Evolutionary conservation across 2,797 vertebrate genomes (phyloP).

Genomic region (Neosilurus mollespiculum): DNA sequence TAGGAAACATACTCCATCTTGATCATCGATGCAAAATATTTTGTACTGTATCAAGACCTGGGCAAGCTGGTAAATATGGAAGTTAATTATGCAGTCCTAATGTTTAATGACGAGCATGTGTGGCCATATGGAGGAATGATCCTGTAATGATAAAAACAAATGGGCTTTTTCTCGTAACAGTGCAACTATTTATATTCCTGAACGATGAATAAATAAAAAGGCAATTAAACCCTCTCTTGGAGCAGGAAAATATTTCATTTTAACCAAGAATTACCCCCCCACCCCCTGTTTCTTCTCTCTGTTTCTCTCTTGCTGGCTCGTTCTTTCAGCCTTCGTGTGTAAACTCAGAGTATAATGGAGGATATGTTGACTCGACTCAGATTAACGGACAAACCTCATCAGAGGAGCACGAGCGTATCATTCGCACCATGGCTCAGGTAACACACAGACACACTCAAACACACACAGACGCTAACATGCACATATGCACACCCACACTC

Average conservation of each 20-base stretch:
- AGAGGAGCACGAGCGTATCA: conserved; percentile 84
- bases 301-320: background rate
- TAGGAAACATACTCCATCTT: conserved; percentile 22
- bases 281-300: background rate
- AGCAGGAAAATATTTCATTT: conserved; percentile 31
- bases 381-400: conserved; percentile 73
- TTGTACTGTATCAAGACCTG: conserved; percentile 34
- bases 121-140: conserved; percentile 51
- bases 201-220: conserved; percentile 39
- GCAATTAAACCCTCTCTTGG: conserved; percentile 22
- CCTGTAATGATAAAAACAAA: conserved; percentile 46
- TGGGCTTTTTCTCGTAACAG: conserved; percentile 26
- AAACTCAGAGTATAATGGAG: conserved; percentile 74
- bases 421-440: conserved; percentile 94
- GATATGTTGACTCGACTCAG: conserved; percentile 65
- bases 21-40: conserved; percentile 38
- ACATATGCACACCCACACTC: background rate
- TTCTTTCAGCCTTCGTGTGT: conserved; percentile 39
- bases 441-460: conserved; percentile 8
- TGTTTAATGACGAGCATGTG: conserved; percentile 46
- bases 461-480: no score
- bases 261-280: background rate
- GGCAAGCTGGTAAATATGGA: conserved; percentile 32
- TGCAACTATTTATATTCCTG: conserved; percentile 37
- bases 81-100: conserved; percentile 44